Evolutionary conservation across 2,113 vertebrate genomes (phyloP).

Genomic region (Trogon surrucura): DNA sequence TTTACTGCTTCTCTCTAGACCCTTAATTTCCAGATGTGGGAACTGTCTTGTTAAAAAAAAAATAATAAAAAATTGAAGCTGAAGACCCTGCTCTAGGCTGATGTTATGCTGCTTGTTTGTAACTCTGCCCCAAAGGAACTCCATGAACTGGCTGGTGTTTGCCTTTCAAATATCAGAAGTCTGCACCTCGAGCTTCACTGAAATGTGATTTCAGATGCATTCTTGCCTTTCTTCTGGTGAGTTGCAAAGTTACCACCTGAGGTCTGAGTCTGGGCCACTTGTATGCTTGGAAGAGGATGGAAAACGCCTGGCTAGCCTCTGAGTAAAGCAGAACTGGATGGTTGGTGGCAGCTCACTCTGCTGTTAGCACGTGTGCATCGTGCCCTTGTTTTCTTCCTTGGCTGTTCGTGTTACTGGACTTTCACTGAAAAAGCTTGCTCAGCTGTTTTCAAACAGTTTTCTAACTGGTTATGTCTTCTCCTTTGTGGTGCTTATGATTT

Average conservation of each 20-base stretch:
- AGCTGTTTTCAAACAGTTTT: background rate
- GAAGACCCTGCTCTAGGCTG: background rate
- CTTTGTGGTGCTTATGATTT: background rate
- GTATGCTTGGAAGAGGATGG: background rate
- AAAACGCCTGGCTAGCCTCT: background rate
- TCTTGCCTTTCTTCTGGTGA: background rate
- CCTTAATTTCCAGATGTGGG: background rate
- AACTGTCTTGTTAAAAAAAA: background rate
- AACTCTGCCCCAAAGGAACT: background rate
- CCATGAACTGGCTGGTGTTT: background rate
- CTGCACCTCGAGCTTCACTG: background rate
- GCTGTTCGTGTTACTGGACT: background rate
- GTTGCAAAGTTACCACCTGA: background rate
- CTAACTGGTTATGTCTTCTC: background rate
- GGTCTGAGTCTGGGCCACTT: background rate
- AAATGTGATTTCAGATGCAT: background rate
- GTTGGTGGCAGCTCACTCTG: background rate
- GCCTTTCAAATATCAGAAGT: background rate
- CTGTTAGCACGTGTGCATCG: background rate
- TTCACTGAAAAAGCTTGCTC: background rate
- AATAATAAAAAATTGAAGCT: background rate
- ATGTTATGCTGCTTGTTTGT: background rate
- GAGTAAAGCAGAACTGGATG: background rate
- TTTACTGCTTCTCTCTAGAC: background rate
- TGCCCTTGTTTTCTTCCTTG: background rate